phyloP scores from a whole-genome alignment of 2,888 invertebrate genomes.

The Folsomia candida region DNA sequence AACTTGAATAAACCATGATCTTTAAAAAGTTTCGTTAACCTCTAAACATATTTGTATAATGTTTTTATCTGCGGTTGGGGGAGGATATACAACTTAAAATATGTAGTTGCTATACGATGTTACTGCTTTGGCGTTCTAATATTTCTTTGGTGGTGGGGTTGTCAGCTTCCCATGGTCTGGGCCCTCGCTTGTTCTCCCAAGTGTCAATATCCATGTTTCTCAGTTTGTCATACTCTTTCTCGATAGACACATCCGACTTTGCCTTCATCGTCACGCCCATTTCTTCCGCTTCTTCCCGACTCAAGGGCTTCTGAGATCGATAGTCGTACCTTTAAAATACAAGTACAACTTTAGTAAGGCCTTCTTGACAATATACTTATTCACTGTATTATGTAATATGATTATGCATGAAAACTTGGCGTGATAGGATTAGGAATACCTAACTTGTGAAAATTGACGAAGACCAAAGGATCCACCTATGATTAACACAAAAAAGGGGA shows the following conservation, averaged over 20 bases:
- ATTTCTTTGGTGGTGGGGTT: not conserved
- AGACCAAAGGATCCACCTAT: conserved; percentile 76
- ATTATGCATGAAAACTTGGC: not conserved
- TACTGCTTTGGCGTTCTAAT: too few relatives aligned
- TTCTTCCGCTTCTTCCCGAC: conserved; percentile 65
- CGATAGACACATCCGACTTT: conserved; percentile 68
- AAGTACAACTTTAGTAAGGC: conserved; percentile 10
- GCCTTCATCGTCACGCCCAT: conserved; percentile 67
- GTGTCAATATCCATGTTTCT: conserved; percentile 70
- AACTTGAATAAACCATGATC: too few relatives aligned
- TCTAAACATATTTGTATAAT: too few relatives aligned
- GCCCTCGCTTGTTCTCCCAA: conserved; percentile 82
- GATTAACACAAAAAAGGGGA: conserved; percentile 71
- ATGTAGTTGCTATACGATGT: too few relatives aligned
- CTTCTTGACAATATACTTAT: too few relatives aligned
- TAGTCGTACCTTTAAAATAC: conserved; percentile 57
- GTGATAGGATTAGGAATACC: too few relatives aligned
- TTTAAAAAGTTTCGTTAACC: too few relatives aligned
- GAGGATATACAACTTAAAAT: too few relatives aligned
- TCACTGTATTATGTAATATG: too few relatives aligned
- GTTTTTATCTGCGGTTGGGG: too few relatives aligned
- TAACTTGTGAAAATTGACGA: conserved; percentile 69
- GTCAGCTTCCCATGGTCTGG: conserved; percentile 79
- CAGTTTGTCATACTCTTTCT: conserved; percentile 71
- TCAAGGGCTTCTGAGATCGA: conserved; percentile 61